Base-by-base conservation (phyloP, 2,888 invertebrate species). In the Onthophagus sagittarius region DNA sequence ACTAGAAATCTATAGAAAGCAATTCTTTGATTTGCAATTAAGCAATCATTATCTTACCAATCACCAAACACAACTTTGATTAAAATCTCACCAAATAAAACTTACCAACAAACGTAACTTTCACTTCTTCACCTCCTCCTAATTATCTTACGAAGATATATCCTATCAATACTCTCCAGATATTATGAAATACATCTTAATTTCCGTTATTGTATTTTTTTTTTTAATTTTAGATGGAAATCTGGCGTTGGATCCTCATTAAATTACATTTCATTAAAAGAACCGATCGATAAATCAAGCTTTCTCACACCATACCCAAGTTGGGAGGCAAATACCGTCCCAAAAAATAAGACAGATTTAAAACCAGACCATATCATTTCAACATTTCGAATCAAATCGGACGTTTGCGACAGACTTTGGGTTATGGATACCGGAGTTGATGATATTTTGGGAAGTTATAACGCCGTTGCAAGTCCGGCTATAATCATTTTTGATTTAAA, bases 381-480 rank as follows among this genome's bases (percentile, higher is more conserved):
- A 1, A 92, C 92, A 3, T 94, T 94, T 84, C 89, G 95, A 75
- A 86, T 93, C 15, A 88, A 88, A 77, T 90, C 92, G 0, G 95
- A 95, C 82, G 87, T 87, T 4, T 95, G 95, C 79, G 93, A 94
- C 82, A 88, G 95, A 65, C 87, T 95, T 6, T 95, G 95, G 94
- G 91, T 93, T 4, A 88, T 95, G 85, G 94, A 95, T 81, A 91
- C 93, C 0, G 95, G 94, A 72, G 84, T 93, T 62, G 90, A 92
- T 63, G 93, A 94, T 82, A 92, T 94, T 84, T 85, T 90, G 71
- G 94, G 93, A 81, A 85, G 85, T 32, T 86, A 88, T 62, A 90
- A 90, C 77, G 91, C 87, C 87, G 88, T 89, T 14, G 86, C 88
- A 0, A 90, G 89, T 1, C 90, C 91, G 5, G 89, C 92, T 0